Conservation (phyloP, 2,113 vertebrate species). For the Ornithorhynchus anatinus region DNA sequence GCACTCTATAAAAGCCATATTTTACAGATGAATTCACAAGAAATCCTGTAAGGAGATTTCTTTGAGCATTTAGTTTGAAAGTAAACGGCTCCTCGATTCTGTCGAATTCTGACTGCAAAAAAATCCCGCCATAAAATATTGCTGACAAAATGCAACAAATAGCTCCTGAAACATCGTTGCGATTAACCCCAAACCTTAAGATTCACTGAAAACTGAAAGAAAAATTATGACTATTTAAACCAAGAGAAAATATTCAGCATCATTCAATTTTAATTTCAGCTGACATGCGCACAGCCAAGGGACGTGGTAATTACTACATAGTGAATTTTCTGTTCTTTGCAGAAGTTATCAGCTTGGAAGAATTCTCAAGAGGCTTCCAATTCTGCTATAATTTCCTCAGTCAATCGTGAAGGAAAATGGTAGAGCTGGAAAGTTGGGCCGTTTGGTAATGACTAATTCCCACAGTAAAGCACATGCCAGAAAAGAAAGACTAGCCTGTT, state of each 20-base stretch:
- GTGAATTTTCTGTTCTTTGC: conserved; percentile 57
- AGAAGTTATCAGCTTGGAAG: conserved; percentile 49
- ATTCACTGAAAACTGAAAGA: conserved; percentile 17
- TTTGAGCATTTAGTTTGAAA: too few relatives aligned
- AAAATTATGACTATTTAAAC: neutral
- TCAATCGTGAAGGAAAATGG: conserved; percentile 27
- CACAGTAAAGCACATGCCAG: conserved; percentile 20
- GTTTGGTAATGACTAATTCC: conserved; percentile 62
- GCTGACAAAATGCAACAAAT: conserved; percentile 25
- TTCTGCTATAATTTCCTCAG: conserved; percentile 52
- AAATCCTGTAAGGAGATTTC: too few relatives aligned
- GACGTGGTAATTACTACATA: conserved; percentile 33
- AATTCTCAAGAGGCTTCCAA: conserved; percentile 20
- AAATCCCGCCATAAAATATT: neutral
- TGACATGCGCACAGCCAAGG: conserved; percentile 23
- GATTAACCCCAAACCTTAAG: neutral
- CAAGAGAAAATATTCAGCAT: conserved; percentile 39
- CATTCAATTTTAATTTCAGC: conserved; percentile 39
- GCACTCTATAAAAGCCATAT: too few relatives aligned
- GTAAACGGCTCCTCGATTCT: too few relatives aligned
- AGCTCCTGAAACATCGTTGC: conserved; percentile 10
- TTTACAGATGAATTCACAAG: too few relatives aligned
- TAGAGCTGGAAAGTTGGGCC: conserved; percentile 8
- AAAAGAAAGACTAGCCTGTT: conserved; percentile 26
- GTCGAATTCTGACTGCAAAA: too few relatives aligned